Evolutionary conservation across 2,888 invertebrate species (phyloP), one percentile per base, ranked within the genome.

Genomic region (Apotomis betuletana): DNA sequence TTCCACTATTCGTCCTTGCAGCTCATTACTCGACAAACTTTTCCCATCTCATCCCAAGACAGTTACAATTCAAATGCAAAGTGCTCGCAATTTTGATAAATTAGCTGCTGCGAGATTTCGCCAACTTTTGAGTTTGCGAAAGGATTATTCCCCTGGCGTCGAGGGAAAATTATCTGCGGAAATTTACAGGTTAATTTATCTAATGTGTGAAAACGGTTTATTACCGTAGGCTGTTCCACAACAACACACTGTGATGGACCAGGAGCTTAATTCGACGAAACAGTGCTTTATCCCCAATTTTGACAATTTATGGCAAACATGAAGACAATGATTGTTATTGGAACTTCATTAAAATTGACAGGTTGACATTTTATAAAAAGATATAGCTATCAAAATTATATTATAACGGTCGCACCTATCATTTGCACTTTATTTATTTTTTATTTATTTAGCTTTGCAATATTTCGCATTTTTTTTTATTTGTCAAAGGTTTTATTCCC

Each of bases 31-130:
- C 38, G n/a, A 27, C 15, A 27, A 65, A 65, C 55, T 65, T 55
- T 41, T 27, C 15, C 54, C 44, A 27, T 44, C 41, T 27, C n/a
- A 10, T 49, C 55, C 46, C 64, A 55, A 64, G 55, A 55, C 64
- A 64, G 15, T 55, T 55, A 64, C 55, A 64, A 65, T 65, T 65
- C 55, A 46, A 27, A 64, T 44, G 55, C 64, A 65, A 65, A 64
- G 27, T 27, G 55, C 27, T 65, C 27, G 27, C 64, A 44, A 65
- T 64, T 55, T 64, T 64, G 64, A 64, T 64, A 64, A 64, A 64
- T 64, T 64, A 64, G 55, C 64, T 41, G 41, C 27, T 41, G 41
- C 27, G 55, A 44, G 55, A 65, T 63, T 63, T 52, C 64, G 27
- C 27, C 61, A 55, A 55, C 64, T 65, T 64, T 55, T 8, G 27